phyloP scores from a whole-genome alignment of 1,140 invertebrate species.

The Camponotus vicinus region DNA sequence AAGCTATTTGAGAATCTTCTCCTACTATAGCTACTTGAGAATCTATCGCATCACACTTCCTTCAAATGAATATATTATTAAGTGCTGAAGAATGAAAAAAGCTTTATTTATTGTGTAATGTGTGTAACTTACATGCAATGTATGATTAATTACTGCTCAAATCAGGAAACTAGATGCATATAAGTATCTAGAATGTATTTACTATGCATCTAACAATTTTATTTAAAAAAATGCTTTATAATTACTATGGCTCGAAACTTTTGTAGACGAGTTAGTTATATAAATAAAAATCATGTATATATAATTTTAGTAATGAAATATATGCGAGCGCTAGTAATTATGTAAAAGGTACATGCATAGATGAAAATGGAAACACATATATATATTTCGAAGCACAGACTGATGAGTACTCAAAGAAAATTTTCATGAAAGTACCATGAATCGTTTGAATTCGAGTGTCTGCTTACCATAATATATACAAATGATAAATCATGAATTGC shows the following conservation, averaged over 20 bases:
- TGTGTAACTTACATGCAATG: slow-evolving; percentile 45
- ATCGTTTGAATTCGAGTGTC: neutral
- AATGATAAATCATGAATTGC: slow-evolving; percentile 22
- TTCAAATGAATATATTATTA: slow-evolving; percentile 40
- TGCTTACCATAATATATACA: slow-evolving; percentile 16
- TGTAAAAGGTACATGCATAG: slow-evolving; percentile 19
- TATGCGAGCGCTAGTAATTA: slow-evolving; percentile 20
- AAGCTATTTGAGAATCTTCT: no score
- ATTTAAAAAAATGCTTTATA: neutral
- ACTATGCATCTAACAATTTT: neutral
- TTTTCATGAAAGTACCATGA: neutral
- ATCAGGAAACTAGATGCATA: slow-evolving; percentile 6
- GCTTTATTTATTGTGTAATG: slow-evolving; percentile 13
- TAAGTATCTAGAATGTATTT: slow-evolving; percentile 17
- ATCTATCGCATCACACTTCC: neutral
- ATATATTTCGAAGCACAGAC: neutral
- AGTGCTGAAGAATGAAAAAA: neutral
- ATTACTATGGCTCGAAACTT: neutral
- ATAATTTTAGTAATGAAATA: neutral
- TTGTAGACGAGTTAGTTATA: neutral
- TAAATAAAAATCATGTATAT: neutral
- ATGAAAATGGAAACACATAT: slow-evolving; percentile 5
- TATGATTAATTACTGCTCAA: neutral
- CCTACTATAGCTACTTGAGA: neutral
- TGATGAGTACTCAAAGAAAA: neutral